A percentile compares a stretch with the other conserved stretches of the same genome.
Conservation (phyloP, 2,888 invertebrate genomes). For the Pseudococcus longispinus region DNA sequence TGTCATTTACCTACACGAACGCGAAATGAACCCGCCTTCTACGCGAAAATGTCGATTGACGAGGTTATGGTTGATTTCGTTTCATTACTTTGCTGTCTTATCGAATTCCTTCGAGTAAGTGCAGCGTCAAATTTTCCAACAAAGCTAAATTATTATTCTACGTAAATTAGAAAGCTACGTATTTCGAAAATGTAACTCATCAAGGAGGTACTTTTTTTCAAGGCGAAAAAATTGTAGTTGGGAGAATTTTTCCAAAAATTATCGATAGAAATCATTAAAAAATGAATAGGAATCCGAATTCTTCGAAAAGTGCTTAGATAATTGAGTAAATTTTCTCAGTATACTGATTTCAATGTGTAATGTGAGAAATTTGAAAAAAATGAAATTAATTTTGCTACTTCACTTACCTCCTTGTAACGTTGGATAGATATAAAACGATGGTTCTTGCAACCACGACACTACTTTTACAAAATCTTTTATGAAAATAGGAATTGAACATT, state of each 20-base stretch:
- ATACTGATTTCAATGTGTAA: not conserved
- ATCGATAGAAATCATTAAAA: not conserved
- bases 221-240: not conserved
- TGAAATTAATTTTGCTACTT: not conserved
- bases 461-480: slow-evolving; percentile 77
- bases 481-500: slow-evolving; percentile 76
- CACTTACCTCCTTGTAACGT: slow-evolving; percentile 76
- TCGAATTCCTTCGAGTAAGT: not conserved
- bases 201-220: not conserved
- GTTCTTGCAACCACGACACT: slow-evolving; percentile 78
- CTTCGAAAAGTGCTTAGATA: not conserved
- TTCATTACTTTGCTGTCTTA: not conserved
- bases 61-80: not conserved
- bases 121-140: not conserved
- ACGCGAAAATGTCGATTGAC: not conserved
- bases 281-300: not conserved
- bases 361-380: not conserved
- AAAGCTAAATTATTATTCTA: not conserved
- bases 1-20: not conserved
- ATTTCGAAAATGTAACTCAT: not conserved
- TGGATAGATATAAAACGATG: slow-evolving; percentile 76
- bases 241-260: not conserved
- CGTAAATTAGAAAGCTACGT: not conserved
- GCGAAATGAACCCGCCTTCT: not conserved
- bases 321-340: not conserved